These are phyloP conservation scores for Pseudopleuronectes americanus DNA, from an alignment of 2,797 vertebrate genomes.

Conservation along the genomic window DNA sequence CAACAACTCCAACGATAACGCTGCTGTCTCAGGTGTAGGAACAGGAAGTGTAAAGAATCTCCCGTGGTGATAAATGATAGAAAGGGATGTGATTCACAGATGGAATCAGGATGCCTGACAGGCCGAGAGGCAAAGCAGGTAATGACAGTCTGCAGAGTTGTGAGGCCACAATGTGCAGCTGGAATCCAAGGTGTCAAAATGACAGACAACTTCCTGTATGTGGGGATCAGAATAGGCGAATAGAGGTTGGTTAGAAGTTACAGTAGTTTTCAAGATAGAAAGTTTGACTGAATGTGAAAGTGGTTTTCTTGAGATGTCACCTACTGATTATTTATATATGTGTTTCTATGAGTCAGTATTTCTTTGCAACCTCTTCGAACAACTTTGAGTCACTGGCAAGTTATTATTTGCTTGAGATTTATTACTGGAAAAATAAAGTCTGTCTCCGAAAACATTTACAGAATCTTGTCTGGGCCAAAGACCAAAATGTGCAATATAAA, in stretches of 20 bases:
- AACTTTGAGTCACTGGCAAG: not conserved
- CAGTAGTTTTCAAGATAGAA: conserved; percentile 10
- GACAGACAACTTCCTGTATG: conserved; percentile 29
- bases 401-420: not conserved
- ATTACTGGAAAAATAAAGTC: not conserved
- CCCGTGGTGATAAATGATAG: conserved; percentile 33
- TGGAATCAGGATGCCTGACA: conserved; percentile 43
- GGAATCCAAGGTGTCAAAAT: conserved; percentile 42
- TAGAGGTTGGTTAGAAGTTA: not conserved
- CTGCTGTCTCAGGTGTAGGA: not conserved
- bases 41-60: conserved; percentile 7
- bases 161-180: conserved; percentile 45
- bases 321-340: not conserved
- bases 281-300: conserved; percentile 1
- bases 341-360: not conserved
- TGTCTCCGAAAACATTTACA: not conserved
- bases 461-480: not conserved
- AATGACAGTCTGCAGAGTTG: conserved; percentile 47
- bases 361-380: not conserved
- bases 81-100: conserved; percentile 36
- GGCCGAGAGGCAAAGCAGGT: conserved; percentile 38
- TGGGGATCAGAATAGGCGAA: conserved; percentile 19
- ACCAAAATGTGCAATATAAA: not conserved
- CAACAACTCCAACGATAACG: not conserved
- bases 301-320: not conserved